phyloP scores from a whole-genome alignment of 1,140 invertebrate species.

The Drosophila lacteicornis region DNA sequence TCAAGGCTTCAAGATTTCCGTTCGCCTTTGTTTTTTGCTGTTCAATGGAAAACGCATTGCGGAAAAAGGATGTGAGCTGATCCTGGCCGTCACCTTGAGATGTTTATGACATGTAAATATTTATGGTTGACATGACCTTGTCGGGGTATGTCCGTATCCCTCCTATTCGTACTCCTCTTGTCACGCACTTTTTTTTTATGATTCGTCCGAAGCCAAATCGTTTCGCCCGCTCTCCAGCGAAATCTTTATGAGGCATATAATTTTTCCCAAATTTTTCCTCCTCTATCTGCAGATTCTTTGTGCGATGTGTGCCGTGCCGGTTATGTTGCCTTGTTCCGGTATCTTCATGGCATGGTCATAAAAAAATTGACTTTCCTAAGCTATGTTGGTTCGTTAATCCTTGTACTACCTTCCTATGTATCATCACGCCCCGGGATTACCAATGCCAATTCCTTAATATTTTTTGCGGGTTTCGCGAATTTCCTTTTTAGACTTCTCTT shows the following conservation, averaged over 20 bases:
- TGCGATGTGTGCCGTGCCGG: constrained; percentile 10
- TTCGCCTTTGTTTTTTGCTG: constrained; percentile 46
- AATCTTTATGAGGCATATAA: constrained; percentile 73
- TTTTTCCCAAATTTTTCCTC: constrained; percentile 73
- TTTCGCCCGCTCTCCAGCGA: constrained; percentile 49
- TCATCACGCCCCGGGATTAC: constrained; percentile 62
- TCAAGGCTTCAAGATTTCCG: constrained; percentile 59
- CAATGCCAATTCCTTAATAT: constrained; percentile 29
- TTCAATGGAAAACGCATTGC: constrained; percentile 78
- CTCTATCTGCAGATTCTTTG: constrained; percentile 32
- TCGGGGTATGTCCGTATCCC: constrained; percentile 24
- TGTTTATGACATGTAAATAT: constrained; percentile 82
- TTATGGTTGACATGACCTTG: constrained; percentile 81
- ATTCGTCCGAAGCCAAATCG: constrained; percentile 64
- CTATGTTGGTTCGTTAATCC: constrained; percentile 44
- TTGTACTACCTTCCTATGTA: constrained; percentile 28
- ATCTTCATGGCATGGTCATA: constrained; percentile 54
- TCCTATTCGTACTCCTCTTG: constrained; percentile 18
- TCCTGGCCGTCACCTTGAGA: constrained; percentile 65
- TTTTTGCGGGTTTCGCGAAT: constrained; percentile 58
- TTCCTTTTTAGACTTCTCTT: constrained; percentile 20
- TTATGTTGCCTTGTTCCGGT: constrained; percentile 61
- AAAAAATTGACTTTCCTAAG: constrained; percentile 81
- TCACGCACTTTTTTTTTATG: constrained; percentile 72
- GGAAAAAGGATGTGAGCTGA: constrained; percentile 73